phyloP scores from a whole-genome alignment of 2,113 vertebrate species.

The Pycnonotus jocosus region DNA sequence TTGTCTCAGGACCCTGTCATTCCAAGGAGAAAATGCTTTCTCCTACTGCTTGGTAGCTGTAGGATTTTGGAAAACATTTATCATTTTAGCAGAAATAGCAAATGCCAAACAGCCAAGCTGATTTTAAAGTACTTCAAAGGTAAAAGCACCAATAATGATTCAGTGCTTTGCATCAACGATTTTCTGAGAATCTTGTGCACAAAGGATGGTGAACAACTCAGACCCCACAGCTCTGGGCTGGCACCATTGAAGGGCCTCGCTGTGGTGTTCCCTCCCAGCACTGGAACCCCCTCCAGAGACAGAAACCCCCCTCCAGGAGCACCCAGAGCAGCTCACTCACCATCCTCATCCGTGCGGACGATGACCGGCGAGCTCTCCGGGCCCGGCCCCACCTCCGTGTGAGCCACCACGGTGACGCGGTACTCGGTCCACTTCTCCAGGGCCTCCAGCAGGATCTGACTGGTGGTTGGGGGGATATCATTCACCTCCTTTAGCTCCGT shows the following conservation, averaged over 20 bases:
- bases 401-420: slow-evolving; percentile 85
- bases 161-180: too few species aligned
- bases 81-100: too few species aligned
- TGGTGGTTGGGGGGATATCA: slow-evolving; percentile 77
- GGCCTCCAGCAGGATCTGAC: slow-evolving; percentile 85
- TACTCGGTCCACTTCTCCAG: slow-evolving; percentile 98
- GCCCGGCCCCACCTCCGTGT: slow-evolving; percentile 86
- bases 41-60: too few species aligned
- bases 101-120: too few species aligned
- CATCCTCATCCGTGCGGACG: slow-evolving; percentile 94
- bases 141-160: too few species aligned
- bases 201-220: too few species aligned
- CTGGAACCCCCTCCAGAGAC: neutral
- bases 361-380: slow-evolving; percentile 89
- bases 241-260: neutral
- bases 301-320: neutral
- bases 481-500: slow-evolving; percentile 80
- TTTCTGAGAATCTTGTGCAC: too few species aligned
- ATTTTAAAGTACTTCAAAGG: too few species aligned
- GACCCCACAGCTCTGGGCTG: too few species aligned
- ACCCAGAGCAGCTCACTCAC: slow-evolving; percentile 63
- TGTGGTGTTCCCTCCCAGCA: fast-evolving
- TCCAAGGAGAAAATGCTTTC: too few species aligned
- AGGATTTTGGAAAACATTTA: too few species aligned
- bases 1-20: too few species aligned